A percentile compares a stretch with the other conserved stretches of the same genome.
Conservation (phyloP, 2,888 invertebrate species). For the Orthonychiurus folsomi region DNA sequence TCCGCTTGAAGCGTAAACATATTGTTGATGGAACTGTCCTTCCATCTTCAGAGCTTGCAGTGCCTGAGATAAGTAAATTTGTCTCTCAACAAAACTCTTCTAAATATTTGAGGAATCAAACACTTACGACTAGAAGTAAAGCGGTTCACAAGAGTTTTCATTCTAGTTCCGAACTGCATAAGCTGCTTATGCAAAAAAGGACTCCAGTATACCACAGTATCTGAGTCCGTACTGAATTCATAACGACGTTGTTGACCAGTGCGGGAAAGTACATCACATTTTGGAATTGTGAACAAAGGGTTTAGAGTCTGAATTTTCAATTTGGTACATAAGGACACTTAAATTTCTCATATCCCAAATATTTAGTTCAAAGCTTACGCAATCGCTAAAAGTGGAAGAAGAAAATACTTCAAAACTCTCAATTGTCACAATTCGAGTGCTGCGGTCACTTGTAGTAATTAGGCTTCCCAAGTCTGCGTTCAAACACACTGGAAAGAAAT, state of each 20-base stretch:
- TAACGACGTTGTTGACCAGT: background rate
- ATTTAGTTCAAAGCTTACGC: conserved; percentile 34
- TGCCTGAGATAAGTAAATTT: conserved; percentile 5
- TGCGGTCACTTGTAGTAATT: conserved; percentile 31
- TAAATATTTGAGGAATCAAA: background rate
- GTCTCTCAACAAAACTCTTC: background rate
- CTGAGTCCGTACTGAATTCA: conserved; percentile 13
- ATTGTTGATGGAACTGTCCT: conserved; percentile 10
- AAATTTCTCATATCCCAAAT: no score
- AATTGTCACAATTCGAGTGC: conserved; percentile 25
- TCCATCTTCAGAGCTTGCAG: background rate
- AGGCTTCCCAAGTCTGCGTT: conserved; percentile 37
- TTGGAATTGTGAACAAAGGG: conserved; percentile 38
- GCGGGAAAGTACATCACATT: conserved; percentile 22
- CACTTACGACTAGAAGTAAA: conserved; percentile 13
- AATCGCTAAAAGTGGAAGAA: conserved; percentile 39
- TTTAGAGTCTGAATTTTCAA: conserved; percentile 38
- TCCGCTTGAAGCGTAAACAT: conserved; percentile 32
- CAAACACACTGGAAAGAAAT: conserved; percentile 32
- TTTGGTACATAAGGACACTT: no score
- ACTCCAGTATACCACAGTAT: conserved; percentile 38
- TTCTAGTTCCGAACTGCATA: conserved; percentile 28
- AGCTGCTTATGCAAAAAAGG: conserved; percentile 37
- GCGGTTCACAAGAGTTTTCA: conserved; percentile 15
- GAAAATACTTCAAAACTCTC: conserved; percentile 40